A percentile compares a stretch with the other conserved stretches of the same genome.
Conservation (phyloP, 1,140 invertebrate species). For the Octopus sinensis region DNA sequence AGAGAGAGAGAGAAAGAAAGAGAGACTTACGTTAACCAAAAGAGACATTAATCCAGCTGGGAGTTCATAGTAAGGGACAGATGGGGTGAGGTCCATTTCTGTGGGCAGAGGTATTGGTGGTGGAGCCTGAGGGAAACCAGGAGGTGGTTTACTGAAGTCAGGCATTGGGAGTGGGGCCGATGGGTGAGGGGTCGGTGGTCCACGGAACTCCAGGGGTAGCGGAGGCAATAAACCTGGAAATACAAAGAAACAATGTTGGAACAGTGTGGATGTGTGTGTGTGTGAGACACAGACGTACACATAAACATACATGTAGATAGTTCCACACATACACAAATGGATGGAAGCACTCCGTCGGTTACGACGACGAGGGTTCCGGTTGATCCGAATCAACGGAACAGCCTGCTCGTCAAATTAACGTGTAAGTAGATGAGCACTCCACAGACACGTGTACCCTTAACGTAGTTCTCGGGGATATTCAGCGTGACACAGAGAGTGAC, state of each 20-base stretch:
- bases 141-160: constrained; percentile 64
- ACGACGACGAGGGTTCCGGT: too few relatives aligned
- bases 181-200: constrained; percentile 23
- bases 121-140: constrained; percentile 43
- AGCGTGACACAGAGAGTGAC: too few relatives aligned
- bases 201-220: constrained; percentile 21
- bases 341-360: too few relatives aligned
- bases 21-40: constrained; percentile 72
- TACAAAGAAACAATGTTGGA: not conserved
- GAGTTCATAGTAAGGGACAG: constrained; percentile 91
- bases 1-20: not conserved
- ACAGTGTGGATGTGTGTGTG: too few relatives aligned
- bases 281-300: too few relatives aligned
- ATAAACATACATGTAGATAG: too few relatives aligned
- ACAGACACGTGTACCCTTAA: too few relatives aligned
- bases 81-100: constrained; percentile 67
- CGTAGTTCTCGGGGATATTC: too few relatives aligned
- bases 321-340: too few relatives aligned
- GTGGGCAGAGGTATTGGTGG: constrained; percentile 46
- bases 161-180: constrained; percentile 36
- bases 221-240: constrained; percentile 21
- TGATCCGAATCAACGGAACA: too few relatives aligned
- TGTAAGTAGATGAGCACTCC: too few relatives aligned
- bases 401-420: too few relatives aligned
- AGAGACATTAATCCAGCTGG: constrained; percentile 94